These are phyloP conservation scores for Episyrphus balteatus DNA, from an alignment of 1,140 invertebrate genomes.

Conservation along the genomic window DNA sequence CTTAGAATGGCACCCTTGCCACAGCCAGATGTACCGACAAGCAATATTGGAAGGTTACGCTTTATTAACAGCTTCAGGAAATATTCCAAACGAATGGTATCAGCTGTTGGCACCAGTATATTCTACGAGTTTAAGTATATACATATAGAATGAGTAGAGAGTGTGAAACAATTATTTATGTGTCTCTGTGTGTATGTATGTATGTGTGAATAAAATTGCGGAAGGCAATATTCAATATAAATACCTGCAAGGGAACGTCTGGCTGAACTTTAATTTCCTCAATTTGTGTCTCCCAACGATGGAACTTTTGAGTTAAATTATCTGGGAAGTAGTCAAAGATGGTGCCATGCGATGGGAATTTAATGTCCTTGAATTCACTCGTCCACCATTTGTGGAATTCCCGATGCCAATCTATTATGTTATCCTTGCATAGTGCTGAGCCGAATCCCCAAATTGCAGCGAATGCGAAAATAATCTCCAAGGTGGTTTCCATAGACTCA, in stretches of 20 bases:
- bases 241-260: conserved; percentile 60
- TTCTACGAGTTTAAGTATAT: conserved; percentile 52
- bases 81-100: conserved; percentile 79
- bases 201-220: too few relatives aligned
- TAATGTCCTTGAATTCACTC: conserved; percentile 82
- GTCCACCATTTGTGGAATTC: conserved; percentile 78
- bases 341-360: conserved; percentile 70
- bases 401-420: conserved; percentile 73
- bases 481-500: conserved; percentile 15
- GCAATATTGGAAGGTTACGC: conserved; percentile 74
- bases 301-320: conserved; percentile 68
- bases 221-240: too few relatives aligned
- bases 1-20: conserved; percentile 80
- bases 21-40: conserved; percentile 78
- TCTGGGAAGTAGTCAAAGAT: conserved; percentile 90
- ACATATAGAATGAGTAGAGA: too few relatives aligned
- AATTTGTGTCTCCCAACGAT: conserved; percentile 74
- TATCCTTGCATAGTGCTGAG: conserved; percentile 81
- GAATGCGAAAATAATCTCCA: conserved; percentile 87
- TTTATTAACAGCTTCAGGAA: conserved; percentile 81
- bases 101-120: conserved; percentile 71
- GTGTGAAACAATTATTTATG: background rate
- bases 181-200: too few relatives aligned
- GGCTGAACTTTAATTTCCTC: conserved; percentile 67
- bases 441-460: conserved; percentile 89